A percentile compares a stretch with the other conserved stretches of the same genome.
These are phyloP conservation scores for Drosophila suzukii DNA, from an alignment of 1,140 invertebrate genomes.

Conservation along the genomic window DNA sequence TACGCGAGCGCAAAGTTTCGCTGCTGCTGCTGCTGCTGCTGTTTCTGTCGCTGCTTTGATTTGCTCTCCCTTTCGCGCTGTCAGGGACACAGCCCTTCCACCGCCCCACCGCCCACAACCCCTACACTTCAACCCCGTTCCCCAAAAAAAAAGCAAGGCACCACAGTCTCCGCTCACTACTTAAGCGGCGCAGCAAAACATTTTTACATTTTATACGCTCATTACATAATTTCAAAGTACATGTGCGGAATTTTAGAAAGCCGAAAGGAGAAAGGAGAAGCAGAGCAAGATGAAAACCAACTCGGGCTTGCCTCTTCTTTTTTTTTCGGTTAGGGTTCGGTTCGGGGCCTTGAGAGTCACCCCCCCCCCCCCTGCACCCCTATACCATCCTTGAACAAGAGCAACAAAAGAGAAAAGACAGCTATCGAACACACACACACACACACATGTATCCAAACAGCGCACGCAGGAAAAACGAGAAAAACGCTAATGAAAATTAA, in stretches of 20 bases:
- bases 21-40: conserved; percentile 1
- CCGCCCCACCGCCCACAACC: background rate
- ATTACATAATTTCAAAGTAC: conserved; percentile 84
- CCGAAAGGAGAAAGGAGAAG: conserved; percentile 36
- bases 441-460: conserved; percentile 21
- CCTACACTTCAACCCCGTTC: background rate
- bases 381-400: background rate
- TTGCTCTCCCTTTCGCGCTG: conserved; percentile 30
- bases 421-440: conserved; percentile 42
- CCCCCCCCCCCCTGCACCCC: background rate
- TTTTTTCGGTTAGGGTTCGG: background rate
- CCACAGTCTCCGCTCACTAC: conserved; percentile 47
- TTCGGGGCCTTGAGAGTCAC: conserved; percentile 6
- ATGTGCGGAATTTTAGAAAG: conserved; percentile 77
- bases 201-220: conserved; percentile 84
- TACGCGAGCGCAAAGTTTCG: conserved; percentile 79
- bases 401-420: conserved; percentile 44
- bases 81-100: conserved; percentile 8
- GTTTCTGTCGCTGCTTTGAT: conserved; percentile 56
- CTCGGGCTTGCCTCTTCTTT: conserved; percentile 2
- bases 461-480: conserved; percentile 63
- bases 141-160: no score
- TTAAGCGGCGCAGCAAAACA: conserved; percentile 60
- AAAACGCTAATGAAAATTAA: conserved; percentile 84
- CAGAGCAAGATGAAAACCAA: conserved; percentile 10